Base-by-base conservation (phyloP, 2,113 vertebrate genomes). In the Seriola rivoliana region DNA sequence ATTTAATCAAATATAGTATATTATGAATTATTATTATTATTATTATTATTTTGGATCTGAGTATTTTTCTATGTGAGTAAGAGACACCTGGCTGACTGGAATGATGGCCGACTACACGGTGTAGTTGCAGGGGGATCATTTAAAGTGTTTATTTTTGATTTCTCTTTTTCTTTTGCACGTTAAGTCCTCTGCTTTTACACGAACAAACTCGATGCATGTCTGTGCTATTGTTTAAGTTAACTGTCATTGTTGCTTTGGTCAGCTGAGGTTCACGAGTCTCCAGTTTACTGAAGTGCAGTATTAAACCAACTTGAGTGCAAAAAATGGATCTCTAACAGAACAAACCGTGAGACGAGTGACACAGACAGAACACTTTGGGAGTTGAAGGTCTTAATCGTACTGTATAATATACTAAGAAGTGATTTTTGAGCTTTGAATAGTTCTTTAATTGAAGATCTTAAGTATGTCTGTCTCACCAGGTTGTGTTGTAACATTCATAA, bases 1-100 rank as follows among this genome's bases (percentile, higher is more conserved):
- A 95, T 94, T 95, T 94, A 95, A 94, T 93, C 85, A 89, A 90
- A 95, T 91, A 92, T 91, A 94, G 88, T 93, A 90, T 95, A 92
- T 93, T 84, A 80, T 93, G 75, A 89, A 91, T 89, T 92, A 80
- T 86, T 90, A 78, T 87, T 90, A 78, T 87, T 79, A 71, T 60
- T 84, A 40, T 87, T 84, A 64, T 90, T 91, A 52, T 89, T 90
- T 93, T 89, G 67, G 77, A 88, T 91, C 85, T 54, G 81, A 89
- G 76, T 95, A 92, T 95, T 96, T 95, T 96, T 95, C 84, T 94
- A 95, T 93, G 84, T 74, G 87, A 91, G 87, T 81, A 48, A 71
- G 64, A 83, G 85, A 89, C 78, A 69, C 93, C 94, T 95, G 93
- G 79, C 88, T 80, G 92, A 95, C 95, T 95, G 95, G 94, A 96